A percentile compares a stretch with the other conserved stretches of the same genome.
Evolutionary conservation across 2,797 vertebrate species (phyloP).

Genomic region (Eleutherodactylus coqui): DNA sequence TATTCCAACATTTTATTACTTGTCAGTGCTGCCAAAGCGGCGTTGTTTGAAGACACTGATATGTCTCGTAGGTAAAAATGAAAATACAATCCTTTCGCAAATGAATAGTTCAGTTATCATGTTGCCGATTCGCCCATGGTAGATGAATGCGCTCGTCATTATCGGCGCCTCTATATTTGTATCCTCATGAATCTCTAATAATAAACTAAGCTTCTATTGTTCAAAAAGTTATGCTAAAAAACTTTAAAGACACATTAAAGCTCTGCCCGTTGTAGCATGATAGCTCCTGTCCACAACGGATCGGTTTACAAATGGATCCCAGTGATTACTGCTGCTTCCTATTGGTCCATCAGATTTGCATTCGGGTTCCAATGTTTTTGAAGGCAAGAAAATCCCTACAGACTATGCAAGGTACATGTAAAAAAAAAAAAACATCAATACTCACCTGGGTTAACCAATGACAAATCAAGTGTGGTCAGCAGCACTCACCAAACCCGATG

Average conservation of each 20-base stretch:
- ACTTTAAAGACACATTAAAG: background rate
- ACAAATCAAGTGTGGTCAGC: too few relatives aligned
- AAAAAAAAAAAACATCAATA: too few relatives aligned
- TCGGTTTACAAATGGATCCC: too few relatives aligned
- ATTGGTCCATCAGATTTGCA: too few relatives aligned
- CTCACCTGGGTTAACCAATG: too few relatives aligned
- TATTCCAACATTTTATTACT: conserved; percentile 27
- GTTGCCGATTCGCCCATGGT: background rate
- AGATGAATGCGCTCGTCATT: conserved; percentile 15
- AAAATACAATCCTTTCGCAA: background rate
- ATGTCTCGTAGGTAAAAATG: background rate
- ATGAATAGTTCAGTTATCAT: background rate
- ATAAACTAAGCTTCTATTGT: background rate
- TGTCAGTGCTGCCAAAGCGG: conserved; percentile 12
- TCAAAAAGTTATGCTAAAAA: background rate
- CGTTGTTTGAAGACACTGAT: conserved; percentile 22
- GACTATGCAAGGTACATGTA: too few relatives aligned
- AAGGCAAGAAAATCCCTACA: too few relatives aligned
- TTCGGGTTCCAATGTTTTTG: too few relatives aligned
- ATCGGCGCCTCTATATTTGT: background rate
- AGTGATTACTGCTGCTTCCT: too few relatives aligned
- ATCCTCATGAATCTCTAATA: background rate
- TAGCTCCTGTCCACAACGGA: too few relatives aligned
- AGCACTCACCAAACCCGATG: too few relatives aligned
- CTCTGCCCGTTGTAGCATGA: too few relatives aligned